phyloP scores from a whole-genome alignment of 92 coral and sea anemone species.

The Paragorgia papillata region DNA sequence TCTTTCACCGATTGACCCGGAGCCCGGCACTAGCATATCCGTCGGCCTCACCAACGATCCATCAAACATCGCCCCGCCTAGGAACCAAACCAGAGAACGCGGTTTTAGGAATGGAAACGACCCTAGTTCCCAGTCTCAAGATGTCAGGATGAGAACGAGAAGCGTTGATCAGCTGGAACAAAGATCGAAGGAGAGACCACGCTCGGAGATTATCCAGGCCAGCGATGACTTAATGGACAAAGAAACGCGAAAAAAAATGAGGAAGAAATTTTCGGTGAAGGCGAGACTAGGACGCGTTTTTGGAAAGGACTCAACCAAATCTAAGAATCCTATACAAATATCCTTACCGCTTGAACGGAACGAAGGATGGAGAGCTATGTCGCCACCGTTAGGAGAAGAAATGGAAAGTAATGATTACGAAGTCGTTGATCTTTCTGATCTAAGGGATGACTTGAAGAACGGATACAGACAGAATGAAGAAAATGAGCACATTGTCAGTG shows the following conservation, averaged over 20 bases:
- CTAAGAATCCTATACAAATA: neutral
- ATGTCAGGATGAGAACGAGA: neutral
- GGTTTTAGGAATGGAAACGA: neutral
- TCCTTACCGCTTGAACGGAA: constrained; percentile 23
- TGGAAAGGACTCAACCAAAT: constrained; percentile 24
- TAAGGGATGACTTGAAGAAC: neutral
- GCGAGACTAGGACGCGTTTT: constrained; percentile 41
- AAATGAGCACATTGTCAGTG: neutral
- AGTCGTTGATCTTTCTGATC: constrained; percentile 2
- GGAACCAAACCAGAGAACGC: neutral
- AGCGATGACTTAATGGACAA: constrained; percentile 35
- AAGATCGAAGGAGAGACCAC: constrained; percentile 10
- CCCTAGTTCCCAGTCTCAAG: neutral
- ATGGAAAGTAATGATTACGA: neutral
- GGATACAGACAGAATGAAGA: neutral
- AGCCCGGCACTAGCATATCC: constrained; percentile 29
- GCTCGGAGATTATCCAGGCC: constrained; percentile 18
- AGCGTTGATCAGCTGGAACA: neutral
- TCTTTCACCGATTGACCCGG: constrained; percentile 44
- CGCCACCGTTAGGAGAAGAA: constrained; percentile 5
- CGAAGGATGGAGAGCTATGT: constrained; percentile 1
- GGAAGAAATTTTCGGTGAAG: constrained; percentile 39
- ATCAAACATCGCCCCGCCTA: neutral
- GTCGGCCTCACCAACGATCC: neutral
- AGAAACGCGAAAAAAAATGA: constrained; percentile 19